Evolutionary conservation across 2,113 vertebrate genomes (phyloP), one percentile per base, ranked within the genome.

Genomic region (Centropus bengalensis): DNA sequence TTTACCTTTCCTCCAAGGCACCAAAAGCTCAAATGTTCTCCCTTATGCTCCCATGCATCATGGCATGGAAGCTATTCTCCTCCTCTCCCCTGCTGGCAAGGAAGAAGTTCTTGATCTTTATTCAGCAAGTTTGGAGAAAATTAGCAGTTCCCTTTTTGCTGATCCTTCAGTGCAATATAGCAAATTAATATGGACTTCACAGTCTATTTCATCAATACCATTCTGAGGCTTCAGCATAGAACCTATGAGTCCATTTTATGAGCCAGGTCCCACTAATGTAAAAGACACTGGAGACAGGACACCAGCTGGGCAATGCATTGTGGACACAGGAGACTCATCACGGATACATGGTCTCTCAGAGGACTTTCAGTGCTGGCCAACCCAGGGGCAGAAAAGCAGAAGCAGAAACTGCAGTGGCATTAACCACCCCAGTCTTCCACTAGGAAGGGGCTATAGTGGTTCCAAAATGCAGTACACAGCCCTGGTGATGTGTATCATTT

Each of bases 281-380:
- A 40, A 47, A 64, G 69, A 13, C 32, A 3, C 12, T 3, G 60
- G 60, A 63, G 78, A 19, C n/a, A 33, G 73, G 33, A 26, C 8
- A 14, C 8, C 0, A 1, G 24, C 51, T 12, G 70, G 26, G 42
- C 1, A 4, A 26, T 6, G 47, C 4, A 1, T 12, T 4, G 4
- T 0, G 1, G 13, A 18, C 38, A 21, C 9, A 7, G 12, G 21
- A 60, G 59, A 9, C 12, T 17, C 24, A 36, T 9, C 40, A 9
- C 2, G 1, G 22, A 42, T 54, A 75, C 8, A 1, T 1, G 9
- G 26, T 30, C 73, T 47, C 21, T 16, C 52, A 12, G 51, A 62
- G 8, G 18, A 28, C 27, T 10, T 63, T 38, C 52, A 9, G 27
- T 5, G 8, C 6, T 24, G 47, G 33, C 20, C 6, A 45, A 13